Conservation (phyloP, 1,140 invertebrate genomes). For the Thrips palmi region DNA sequence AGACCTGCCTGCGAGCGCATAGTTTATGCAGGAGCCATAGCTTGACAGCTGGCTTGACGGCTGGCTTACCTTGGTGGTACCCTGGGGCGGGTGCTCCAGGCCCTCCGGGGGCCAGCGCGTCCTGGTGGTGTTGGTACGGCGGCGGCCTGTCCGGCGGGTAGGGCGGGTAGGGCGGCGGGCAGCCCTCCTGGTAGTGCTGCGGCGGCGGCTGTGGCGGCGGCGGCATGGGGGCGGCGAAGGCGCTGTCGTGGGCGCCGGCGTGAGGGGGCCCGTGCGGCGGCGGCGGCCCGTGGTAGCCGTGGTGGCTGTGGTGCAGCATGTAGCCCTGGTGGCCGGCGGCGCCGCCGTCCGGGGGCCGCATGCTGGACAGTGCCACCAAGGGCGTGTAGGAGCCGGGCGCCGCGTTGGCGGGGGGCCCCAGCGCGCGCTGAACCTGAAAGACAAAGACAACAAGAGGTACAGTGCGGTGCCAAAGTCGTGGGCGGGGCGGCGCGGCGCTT, state of each 20-base stretch:
- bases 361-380: slow-evolving; percentile 63
- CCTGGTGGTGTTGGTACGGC: too few relatives aligned
- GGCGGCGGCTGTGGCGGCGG: slow-evolving; percentile 17
- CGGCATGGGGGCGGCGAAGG: slow-evolving; percentile 33
- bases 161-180: not conserved
- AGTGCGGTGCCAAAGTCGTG: not conserved
- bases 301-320: slow-evolving; percentile 17
- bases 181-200: slow-evolving; percentile 12
- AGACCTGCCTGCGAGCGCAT: too few relatives aligned
- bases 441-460: slow-evolving; percentile 2
- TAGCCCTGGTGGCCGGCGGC: slow-evolving; percentile 22
- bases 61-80: too few relatives aligned
- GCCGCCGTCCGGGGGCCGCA: slow-evolving; percentile 51
- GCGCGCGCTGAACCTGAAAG: slow-evolving; percentile 6
- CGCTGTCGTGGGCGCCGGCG: slow-evolving; percentile 26
- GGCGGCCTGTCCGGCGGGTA: too few relatives aligned
- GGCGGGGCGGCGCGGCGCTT: not conserved
- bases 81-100: too few relatives aligned
- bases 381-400: slow-evolving; percentile 43
- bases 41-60: too few relatives aligned
- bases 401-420: slow-evolving; percentile 5
- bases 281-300: slow-evolving; percentile 15
- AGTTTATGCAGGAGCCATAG: too few relatives aligned
- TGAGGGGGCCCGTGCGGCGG: slow-evolving; percentile 18
- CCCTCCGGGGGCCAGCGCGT: too few relatives aligned